A percentile compares a stretch with the other conserved stretches of the same genome.
phyloP scores from a whole-genome alignment of 2,113 vertebrate genomes.

The Tonatia bakeri region DNA sequence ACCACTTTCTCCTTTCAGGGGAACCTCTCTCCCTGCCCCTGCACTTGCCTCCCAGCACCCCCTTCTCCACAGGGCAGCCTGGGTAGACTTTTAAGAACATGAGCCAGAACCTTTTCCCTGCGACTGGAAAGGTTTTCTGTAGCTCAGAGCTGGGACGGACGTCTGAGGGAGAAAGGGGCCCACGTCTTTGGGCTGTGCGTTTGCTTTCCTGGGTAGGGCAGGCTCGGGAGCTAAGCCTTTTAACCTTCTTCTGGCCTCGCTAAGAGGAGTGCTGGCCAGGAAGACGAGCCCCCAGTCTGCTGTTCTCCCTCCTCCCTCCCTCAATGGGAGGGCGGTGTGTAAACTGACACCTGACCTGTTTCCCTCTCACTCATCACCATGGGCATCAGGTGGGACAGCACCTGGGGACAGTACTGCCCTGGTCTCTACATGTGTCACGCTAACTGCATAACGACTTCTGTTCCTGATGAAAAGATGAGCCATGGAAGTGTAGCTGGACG shows the following conservation, averaged over 20 bases:
- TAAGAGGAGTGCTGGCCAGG: background rate
- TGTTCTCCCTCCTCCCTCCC: background rate
- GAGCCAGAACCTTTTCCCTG: background rate
- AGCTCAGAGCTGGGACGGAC: background rate
- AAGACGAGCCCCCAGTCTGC: background rate
- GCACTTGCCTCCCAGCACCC: background rate
- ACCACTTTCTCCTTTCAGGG: background rate
- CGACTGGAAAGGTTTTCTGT: background rate
- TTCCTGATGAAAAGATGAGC: background rate
- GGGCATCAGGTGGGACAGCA: background rate
- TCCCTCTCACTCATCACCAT: background rate
- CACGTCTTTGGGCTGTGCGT: background rate
- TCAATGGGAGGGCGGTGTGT: background rate
- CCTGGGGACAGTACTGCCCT: background rate
- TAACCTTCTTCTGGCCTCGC: background rate
- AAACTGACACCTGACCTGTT: background rate
- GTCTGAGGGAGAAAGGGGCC: background rate
- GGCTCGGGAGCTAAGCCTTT: background rate
- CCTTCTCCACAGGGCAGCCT: background rate
- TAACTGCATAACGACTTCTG: background rate
- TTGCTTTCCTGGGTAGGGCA: background rate
- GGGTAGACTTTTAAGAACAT: background rate
- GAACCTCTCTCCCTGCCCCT: background rate
- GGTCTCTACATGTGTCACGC: background rate
- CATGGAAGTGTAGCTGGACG: background rate